Percentiles rank a stretch among this genome's conserved stretches.
Evolutionary conservation across 2,797 vertebrate species (phyloP).

Genomic region (Esox lucius): DNA sequence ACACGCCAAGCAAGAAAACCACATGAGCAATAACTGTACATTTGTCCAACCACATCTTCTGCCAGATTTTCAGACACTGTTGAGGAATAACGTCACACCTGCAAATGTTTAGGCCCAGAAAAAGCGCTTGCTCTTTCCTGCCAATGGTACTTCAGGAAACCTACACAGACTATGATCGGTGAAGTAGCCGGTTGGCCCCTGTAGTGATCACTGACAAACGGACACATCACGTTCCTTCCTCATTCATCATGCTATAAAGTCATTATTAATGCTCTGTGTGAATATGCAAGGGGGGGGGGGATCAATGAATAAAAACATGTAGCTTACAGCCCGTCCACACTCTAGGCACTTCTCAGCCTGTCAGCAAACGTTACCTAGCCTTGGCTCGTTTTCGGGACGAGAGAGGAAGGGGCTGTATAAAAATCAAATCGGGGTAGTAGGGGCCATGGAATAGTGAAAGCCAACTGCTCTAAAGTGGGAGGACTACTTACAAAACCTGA

Average conservation of each 20-base stretch:
- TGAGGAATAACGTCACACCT: slow-evolving; percentile 16
- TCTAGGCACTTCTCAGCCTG: neutral
- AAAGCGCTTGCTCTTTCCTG: slow-evolving; percentile 1
- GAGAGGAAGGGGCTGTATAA: neutral
- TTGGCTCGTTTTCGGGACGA: slow-evolving; percentile 9
- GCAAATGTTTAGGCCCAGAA: slow-evolving; percentile 7
- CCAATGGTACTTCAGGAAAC: slow-evolving; percentile 19
- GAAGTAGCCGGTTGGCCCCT: slow-evolving; percentile 36
- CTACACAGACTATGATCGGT: slow-evolving; percentile 15
- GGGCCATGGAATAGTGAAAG: neutral
- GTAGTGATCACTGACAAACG: neutral
- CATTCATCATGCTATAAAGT: slow-evolving; percentile 16
- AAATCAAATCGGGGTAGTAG: neutral
- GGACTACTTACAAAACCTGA: too few relatives aligned
- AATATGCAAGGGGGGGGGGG: slow-evolving; percentile 1
- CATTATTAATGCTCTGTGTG: neutral
- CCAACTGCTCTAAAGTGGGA: too few relatives aligned
- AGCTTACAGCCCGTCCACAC: neutral
- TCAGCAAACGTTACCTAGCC: neutral
- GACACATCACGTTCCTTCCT: slow-evolving; percentile 8
- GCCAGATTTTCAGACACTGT: neutral
- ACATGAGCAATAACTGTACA: neutral
- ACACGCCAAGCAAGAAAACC: neutral
- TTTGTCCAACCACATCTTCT: slow-evolving; percentile 5
- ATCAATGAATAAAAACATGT: neutral